A percentile compares a stretch with the other conserved stretches of the same genome.
phyloP scores from a whole-genome alignment of 1,140 invertebrate species.

The Lutraria rhynchaena region DNA sequence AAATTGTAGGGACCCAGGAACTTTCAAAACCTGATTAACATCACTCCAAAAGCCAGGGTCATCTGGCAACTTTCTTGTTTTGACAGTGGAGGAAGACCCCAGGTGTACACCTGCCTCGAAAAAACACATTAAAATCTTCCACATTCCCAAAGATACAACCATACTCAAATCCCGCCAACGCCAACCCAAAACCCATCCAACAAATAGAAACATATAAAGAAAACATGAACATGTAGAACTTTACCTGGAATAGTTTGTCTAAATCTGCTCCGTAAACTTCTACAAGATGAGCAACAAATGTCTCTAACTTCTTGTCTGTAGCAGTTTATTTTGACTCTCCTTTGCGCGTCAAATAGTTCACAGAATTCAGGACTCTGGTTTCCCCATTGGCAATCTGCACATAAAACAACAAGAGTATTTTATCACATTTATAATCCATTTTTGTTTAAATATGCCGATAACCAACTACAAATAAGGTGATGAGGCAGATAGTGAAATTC shows the following conservation, averaged over 20 bases:
- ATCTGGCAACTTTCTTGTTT: too few species aligned
- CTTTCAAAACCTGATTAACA: not conserved
- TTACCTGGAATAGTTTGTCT: constrained; percentile 62
- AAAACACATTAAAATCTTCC: not conserved
- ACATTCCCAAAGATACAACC: not conserved
- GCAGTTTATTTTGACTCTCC: constrained; percentile 69
- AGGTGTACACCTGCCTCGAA: too few species aligned
- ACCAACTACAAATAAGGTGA: too few species aligned
- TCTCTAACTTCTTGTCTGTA: constrained; percentile 66
- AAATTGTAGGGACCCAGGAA: not conserved
- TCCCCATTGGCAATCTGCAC: constrained; percentile 75
- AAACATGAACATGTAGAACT: not conserved
- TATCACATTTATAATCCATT: too few species aligned
- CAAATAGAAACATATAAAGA: not conserved
- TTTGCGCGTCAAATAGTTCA: constrained; percentile 62
- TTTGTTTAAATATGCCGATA: too few species aligned
- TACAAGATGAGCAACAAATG: constrained; percentile 72
- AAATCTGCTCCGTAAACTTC: constrained; percentile 63
- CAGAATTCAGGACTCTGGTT: constrained; percentile 74
- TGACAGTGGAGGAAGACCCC: too few species aligned
- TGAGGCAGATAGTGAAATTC: too few species aligned
- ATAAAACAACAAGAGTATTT: not conserved
- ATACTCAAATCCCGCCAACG: not conserved
- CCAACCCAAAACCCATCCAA: not conserved
- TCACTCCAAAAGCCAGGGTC: too few species aligned